Conservation (phyloP, 2,113 vertebrate genomes). For the Phaethornis superciliosus region DNA sequence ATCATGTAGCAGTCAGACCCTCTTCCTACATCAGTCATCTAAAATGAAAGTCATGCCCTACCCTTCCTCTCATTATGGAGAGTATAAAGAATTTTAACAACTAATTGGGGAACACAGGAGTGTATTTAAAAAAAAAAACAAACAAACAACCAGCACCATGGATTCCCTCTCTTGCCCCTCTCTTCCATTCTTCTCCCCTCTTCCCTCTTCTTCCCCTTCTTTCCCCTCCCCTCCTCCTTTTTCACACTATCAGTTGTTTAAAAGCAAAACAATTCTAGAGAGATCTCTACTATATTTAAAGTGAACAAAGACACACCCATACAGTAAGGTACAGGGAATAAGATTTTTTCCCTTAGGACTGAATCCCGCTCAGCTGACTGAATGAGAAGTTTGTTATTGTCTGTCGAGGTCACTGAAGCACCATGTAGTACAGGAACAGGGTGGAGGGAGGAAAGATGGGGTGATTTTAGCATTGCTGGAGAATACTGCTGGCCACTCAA, state of each 20-base stretch:
- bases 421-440: rapidly evolving
- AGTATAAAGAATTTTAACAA: neutral
- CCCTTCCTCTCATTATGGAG: neutral
- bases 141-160: neutral
- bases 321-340: neutral
- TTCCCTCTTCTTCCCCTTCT: too few species aligned
- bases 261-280: neutral
- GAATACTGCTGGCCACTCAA: neutral
- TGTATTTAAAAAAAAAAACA: neutral
- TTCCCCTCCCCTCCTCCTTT: too few species aligned
- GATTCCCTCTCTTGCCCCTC: too few species aligned
- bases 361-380: neutral
- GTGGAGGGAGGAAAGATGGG: neutral
- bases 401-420: neutral
- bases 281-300: neutral
- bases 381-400: neutral
- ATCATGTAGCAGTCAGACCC: neutral
- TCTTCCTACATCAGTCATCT: neutral
- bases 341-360: neutral
- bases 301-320: neutral
- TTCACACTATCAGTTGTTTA: neutral
- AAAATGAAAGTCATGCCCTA: neutral
- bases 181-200: too few species aligned
- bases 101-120: neutral
- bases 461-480: neutral